Conservation (phyloP, 37 sponge, comb jelly and placozoan genomes). For the Crambe crambe region DNA sequence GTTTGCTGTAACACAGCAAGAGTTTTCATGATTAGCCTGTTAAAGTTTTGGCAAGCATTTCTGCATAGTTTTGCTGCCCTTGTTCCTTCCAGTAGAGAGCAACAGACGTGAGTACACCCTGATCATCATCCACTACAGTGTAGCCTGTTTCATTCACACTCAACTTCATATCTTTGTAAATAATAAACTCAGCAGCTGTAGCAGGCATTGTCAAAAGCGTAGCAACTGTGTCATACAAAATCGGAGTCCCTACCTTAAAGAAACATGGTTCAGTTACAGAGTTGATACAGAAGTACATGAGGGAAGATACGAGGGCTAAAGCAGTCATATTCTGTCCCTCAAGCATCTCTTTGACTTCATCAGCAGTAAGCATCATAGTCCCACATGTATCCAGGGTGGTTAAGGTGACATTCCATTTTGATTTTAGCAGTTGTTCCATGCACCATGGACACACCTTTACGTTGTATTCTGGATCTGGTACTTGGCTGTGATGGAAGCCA, state of each 20-base stretch:
- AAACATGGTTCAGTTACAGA: background rate
- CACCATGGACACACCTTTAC: conserved; percentile 63
- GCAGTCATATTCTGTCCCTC: background rate
- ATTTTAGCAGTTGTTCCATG: conserved; percentile 33
- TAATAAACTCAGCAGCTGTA: background rate
- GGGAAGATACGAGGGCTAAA: background rate
- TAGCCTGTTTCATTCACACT: conserved; percentile 21
- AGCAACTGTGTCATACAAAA: conserved; percentile 25
- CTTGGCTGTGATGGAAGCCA: conserved; percentile 55
- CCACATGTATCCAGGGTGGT: conserved; percentile 81
- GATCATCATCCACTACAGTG: conserved; percentile 19
- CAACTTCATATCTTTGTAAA: conserved; percentile 5
- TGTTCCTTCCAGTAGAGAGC: conserved; percentile 10
- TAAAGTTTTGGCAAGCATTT: background rate
- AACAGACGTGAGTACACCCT: background rate
- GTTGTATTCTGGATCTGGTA: conserved; percentile 71
- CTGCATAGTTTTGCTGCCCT: background rate
- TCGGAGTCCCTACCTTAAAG: background rate
- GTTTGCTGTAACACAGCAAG: too few relatives aligned
- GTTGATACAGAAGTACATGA: conserved; percentile 28
- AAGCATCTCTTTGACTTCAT: background rate
- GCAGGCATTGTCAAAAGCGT: conserved; percentile 12
- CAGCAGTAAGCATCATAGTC: background rate
- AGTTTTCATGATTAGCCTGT: too few relatives aligned
- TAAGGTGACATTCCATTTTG: conserved; percentile 60